phyloP scores from a whole-genome alignment of 2,113 vertebrate species.

The Calcarius ornatus region DNA sequence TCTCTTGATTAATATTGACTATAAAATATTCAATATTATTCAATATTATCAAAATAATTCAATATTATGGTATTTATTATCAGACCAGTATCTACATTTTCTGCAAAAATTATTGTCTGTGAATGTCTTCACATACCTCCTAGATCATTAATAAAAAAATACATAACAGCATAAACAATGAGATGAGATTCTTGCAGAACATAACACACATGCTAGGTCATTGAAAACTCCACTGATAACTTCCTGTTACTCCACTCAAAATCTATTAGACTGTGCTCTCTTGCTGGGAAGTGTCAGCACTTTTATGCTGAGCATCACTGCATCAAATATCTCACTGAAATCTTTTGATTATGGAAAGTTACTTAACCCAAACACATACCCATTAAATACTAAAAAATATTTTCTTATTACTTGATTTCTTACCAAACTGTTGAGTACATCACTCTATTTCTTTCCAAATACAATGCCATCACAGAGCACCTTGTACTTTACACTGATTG shows the following conservation, averaged over 20 bases:
- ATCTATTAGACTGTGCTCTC: background rate
- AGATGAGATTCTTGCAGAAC: background rate
- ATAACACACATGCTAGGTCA: background rate
- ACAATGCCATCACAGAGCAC: background rate
- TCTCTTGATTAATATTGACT: background rate
- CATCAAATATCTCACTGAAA: background rate
- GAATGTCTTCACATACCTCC: background rate
- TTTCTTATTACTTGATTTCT: background rate
- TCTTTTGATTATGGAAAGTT: background rate
- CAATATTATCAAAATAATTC: too few relatives aligned
- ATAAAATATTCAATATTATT: background rate
- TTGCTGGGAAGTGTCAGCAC: background rate
- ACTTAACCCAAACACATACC: background rate
- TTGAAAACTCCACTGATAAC: background rate
- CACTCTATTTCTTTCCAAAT: background rate
- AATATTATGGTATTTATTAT: background rate
- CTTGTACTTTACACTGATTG: background rate
- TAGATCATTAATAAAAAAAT: background rate
- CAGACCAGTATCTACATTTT: background rate
- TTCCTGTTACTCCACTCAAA: background rate
- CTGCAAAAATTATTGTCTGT: background rate
- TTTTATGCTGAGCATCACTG: background rate
- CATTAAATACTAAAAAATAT: background rate
- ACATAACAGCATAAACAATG: background rate
- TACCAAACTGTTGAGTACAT: background rate